Evolutionary conservation across 2,797 vertebrate species (phyloP).

Genomic region (Choloepus didactylus): DNA sequence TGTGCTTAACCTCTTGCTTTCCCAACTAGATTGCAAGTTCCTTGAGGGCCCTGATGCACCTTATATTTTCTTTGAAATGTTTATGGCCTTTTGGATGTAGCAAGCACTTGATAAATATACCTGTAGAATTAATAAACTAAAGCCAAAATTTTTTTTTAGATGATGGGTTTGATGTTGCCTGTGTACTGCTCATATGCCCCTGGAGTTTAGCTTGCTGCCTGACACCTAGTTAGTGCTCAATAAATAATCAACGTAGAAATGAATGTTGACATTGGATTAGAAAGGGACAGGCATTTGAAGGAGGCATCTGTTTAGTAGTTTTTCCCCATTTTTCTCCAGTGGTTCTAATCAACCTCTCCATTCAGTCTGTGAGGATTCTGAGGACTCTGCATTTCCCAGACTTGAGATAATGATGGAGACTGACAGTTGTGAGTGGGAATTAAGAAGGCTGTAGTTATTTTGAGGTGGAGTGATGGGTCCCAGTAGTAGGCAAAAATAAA

Average conservation of each 20-base stretch:
- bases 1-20: conserved; percentile 34
- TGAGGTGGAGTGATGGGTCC: conserved; percentile 66
- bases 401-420: conserved; percentile 68
- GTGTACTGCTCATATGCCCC: not conserved
- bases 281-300: conserved; percentile 50
- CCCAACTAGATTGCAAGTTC: not conserved
- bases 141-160: not conserved
- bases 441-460: conserved; percentile 70
- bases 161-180: not conserved
- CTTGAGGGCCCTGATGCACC: not conserved
- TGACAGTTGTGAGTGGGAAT: conserved; percentile 66
- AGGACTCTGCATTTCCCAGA: conserved; percentile 63
- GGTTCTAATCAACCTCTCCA: conserved; percentile 47
- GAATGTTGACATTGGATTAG: conserved; percentile 56
- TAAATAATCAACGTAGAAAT: conserved; percentile 57
- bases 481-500: conserved; percentile 64
- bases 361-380: conserved; percentile 72
- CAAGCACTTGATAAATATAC: not conserved
- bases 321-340: not conserved
- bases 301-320: conserved; percentile 51
- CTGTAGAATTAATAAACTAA: not conserved
- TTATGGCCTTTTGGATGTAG: not conserved
- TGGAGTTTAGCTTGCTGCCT: conserved; percentile 8
- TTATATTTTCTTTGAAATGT: not conserved
- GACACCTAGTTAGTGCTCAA: conserved; percentile 29